Percentiles rank a stretch among this genome's conserved stretches.
These are phyloP conservation scores for Anguilla marmorata DNA, from an alignment of 2,797 vertebrate genomes.

Conservation along the genomic window DNA sequence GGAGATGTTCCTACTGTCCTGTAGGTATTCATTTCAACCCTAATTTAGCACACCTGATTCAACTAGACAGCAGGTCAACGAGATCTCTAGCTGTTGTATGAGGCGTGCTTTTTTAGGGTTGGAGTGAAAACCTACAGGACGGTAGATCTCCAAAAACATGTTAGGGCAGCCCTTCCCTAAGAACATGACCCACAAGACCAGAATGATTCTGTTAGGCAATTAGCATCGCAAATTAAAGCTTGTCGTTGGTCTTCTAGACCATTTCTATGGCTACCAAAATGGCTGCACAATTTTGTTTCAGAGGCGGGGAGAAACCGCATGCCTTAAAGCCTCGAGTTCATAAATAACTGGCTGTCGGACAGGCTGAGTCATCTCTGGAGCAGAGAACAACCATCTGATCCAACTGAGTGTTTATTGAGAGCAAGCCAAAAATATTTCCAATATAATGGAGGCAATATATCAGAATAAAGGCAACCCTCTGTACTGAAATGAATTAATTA, in stretches of 20 bases:
- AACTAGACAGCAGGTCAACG: too few species aligned
- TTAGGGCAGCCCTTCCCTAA: too few species aligned
- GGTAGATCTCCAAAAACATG: too few species aligned
- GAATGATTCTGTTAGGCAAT: background rate
- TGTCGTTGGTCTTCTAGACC: background rate
- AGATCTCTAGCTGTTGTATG: too few species aligned
- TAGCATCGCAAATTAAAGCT: background rate
- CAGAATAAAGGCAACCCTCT: slow-evolving; percentile 3
- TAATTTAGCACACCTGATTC: too few species aligned
- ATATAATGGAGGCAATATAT: slow-evolving; percentile 14
- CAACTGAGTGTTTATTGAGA: background rate
- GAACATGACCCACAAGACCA: background rate
- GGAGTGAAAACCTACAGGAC: too few species aligned
- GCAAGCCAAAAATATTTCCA: slow-evolving; percentile 12
- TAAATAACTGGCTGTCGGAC: slow-evolving; percentile 4
- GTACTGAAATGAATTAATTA: background rate
- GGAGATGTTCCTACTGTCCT: too few species aligned
- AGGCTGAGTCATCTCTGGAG: background rate
- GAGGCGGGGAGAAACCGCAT: background rate
- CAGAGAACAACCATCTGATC: background rate
- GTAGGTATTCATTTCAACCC: too few species aligned
- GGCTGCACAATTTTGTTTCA: background rate
- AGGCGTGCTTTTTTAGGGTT: too few species aligned
- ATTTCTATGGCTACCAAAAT: background rate
- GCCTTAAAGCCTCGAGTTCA: background rate